These are phyloP conservation scores for Allacma fusca DNA, from an alignment of 2,888 invertebrate genomes.

Conservation along the genomic window DNA sequence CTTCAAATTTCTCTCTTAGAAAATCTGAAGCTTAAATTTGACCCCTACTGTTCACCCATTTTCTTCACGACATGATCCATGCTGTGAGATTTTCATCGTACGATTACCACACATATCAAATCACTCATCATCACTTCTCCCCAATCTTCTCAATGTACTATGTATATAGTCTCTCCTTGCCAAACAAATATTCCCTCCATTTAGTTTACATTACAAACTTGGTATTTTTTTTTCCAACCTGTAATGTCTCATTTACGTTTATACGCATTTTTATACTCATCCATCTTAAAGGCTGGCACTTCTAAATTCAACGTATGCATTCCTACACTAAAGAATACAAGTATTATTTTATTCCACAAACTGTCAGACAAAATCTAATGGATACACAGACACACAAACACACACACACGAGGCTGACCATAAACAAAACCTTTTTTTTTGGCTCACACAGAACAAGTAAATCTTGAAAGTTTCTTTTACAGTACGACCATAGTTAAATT, in stretches of 20 bases:
- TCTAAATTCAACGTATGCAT: background rate
- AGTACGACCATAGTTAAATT: too few relatives aligned
- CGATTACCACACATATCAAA: slow-evolving; percentile 39
- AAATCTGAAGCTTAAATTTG: slow-evolving; percentile 28
- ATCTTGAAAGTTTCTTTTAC: too few relatives aligned
- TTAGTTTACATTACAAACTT: background rate
- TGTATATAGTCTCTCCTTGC: background rate
- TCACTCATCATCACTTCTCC: slow-evolving; percentile 32
- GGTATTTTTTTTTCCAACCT: background rate
- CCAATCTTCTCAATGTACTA: background rate
- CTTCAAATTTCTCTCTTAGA: background rate
- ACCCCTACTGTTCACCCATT: slow-evolving; percentile 41
- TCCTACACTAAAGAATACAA: background rate
- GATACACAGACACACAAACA: too few relatives aligned
- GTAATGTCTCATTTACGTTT: slow-evolving; percentile 5
- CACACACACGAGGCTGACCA: slow-evolving; percentile 10
- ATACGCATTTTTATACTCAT: background rate
- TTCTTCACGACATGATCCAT: slow-evolving; percentile 42
- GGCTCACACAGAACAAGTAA: too few relatives aligned
- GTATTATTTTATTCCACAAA: too few relatives aligned
- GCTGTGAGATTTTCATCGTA: slow-evolving; percentile 37
- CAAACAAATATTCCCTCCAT: background rate
- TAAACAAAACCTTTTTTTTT: background rate
- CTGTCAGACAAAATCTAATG: too few relatives aligned
- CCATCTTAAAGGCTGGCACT: background rate